Percentiles rank a stretch among this genome's conserved stretches.
Conservation (phyloP, 2,113 vertebrate species). For the Petaurus breviceps region DNA sequence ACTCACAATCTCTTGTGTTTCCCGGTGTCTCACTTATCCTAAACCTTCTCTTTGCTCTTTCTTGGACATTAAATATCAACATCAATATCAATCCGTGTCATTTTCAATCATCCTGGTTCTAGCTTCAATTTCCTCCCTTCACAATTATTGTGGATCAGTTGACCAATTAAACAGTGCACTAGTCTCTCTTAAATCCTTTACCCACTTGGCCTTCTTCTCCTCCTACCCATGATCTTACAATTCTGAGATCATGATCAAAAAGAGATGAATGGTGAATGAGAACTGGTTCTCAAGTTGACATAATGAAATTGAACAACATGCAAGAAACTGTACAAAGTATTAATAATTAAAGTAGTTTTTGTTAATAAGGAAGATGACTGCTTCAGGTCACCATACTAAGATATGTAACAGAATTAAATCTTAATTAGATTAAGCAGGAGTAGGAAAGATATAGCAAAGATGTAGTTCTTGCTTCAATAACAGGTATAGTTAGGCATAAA, state of each 20-base stretch:
- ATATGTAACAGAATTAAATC: neutral
- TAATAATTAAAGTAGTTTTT: neutral
- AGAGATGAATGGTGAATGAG: neutral
- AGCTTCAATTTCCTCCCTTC: too few species aligned
- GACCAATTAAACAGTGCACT: neutral
- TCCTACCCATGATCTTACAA: neutral
- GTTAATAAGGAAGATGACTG: neutral
- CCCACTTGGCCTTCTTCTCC: neutral
- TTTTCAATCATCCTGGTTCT: too few species aligned
- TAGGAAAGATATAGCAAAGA: neutral
- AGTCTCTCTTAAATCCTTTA: neutral
- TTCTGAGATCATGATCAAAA: neutral
- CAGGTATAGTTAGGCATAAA: neutral
- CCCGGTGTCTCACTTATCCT: too few species aligned
- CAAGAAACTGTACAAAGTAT: neutral
- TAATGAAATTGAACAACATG: neutral
- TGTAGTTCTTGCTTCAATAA: neutral
- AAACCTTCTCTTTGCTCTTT: too few species aligned
- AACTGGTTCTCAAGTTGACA: neutral
- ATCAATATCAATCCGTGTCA: too few species aligned
- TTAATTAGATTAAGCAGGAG: neutral
- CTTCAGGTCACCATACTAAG: neutral
- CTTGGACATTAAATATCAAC: too few species aligned
- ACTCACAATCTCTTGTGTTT: too few species aligned
- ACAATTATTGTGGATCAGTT: too few species aligned